phyloP scores from a whole-genome alignment of 2,888 invertebrate genomes.

The Drepanosiphum platanoidis region DNA sequence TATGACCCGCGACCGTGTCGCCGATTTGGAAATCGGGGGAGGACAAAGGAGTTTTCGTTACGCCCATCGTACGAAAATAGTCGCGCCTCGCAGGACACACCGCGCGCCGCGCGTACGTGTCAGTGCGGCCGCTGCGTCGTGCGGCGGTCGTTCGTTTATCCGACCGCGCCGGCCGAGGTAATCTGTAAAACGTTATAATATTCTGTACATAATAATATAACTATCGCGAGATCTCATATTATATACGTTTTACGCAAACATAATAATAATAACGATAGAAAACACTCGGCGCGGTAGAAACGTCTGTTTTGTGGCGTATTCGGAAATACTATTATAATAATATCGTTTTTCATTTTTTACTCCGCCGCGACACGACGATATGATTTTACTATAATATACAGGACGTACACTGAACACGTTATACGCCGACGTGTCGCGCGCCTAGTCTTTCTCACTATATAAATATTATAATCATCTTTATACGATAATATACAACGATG shows the following conservation, averaged over 20 bases:
- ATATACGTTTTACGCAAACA: not conserved
- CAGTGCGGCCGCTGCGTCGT: not conserved
- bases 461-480: not conserved
- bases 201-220: conserved; percentile 16
- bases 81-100: too few relatives aligned
- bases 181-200: not conserved
- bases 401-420: not conserved
- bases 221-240: conserved; percentile 46
- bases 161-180: not conserved
- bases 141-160: not conserved
- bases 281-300: too few relatives aligned
- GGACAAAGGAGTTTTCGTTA: too few relatives aligned
- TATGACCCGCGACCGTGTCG: too few relatives aligned
- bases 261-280: too few relatives aligned
- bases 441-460: conserved; percentile 43
- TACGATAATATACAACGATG: not conserved
- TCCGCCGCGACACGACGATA: not conserved
- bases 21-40: too few relatives aligned
- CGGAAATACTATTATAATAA: too few relatives aligned
- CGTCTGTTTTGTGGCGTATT: too few relatives aligned
- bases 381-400: too few relatives aligned
- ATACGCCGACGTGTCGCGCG: not conserved
- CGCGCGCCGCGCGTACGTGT: too few relatives aligned
- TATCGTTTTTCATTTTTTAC: not conserved
- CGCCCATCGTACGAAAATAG: too few relatives aligned